These are phyloP conservation scores for Melanotaenia nigrans DNA, from an alignment of 2,797 vertebrate species.

Conservation along the genomic window DNA sequence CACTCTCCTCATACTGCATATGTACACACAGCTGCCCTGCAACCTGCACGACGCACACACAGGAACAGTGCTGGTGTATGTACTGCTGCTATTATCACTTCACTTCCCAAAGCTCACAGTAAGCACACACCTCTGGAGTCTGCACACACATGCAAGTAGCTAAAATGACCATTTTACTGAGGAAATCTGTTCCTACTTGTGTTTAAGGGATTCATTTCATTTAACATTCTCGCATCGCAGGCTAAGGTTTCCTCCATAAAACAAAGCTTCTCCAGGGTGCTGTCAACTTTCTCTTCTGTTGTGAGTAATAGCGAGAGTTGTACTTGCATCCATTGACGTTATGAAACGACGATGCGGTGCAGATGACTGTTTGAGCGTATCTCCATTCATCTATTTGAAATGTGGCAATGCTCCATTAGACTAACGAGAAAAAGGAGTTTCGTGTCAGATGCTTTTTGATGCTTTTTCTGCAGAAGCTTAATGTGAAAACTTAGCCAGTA, in stretches of 20 bases:
- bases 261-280: constrained; percentile 23
- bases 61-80: constrained; percentile 21
- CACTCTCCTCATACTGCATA: constrained; percentile 61
- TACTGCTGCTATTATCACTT: constrained; percentile 28
- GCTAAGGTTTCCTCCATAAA: background rate
- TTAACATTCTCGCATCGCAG: constrained; percentile 1
- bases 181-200: background rate
- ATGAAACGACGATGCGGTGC: constrained; percentile 40
- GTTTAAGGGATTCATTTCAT: constrained; percentile 2
- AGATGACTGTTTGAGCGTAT: constrained; percentile 54
- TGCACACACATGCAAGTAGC: constrained; percentile 10
- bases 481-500: constrained; percentile 10
- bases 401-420: constrained; percentile 18
- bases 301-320: constrained; percentile 62
- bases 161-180: constrained; percentile 8
- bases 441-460: constrained; percentile 17
- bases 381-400: constrained; percentile 51
- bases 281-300: constrained; percentile 53
- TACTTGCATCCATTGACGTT: constrained; percentile 53
- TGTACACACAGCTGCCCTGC: constrained; percentile 27
- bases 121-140: background rate
- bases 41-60: constrained; percentile 43
- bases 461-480: constrained; percentile 15
- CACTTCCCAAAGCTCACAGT: constrained; percentile 30
- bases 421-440: constrained; percentile 27